These are phyloP conservation scores for Sarcophaga variegata DNA, from an alignment of 2,888 invertebrate species.

Conservation along the genomic window DNA sequence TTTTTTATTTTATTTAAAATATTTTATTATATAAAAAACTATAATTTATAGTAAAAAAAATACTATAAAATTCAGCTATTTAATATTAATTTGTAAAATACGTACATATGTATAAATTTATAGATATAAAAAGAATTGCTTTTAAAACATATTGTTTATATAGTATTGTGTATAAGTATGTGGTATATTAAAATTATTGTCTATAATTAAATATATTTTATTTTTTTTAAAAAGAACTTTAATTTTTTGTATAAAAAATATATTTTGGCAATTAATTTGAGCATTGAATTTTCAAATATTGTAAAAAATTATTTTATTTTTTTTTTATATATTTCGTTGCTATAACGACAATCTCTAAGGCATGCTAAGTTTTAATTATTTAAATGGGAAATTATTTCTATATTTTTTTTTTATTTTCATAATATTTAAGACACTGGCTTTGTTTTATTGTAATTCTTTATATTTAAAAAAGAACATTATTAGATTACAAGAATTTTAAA, in stretches of 20 bases:
- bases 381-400: not conserved
- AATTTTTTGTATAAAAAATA: constrained; percentile 37
- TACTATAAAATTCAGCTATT: constrained; percentile 48
- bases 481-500: not conserved
- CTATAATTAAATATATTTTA: constrained; percentile 8
- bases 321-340: not conserved
- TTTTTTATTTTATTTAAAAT: constrained; percentile 35
- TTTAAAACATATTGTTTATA: not conserved
- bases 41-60: constrained; percentile 12
- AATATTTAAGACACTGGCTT: constrained; percentile 63
- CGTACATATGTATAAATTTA: constrained; percentile 3
- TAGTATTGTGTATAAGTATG: not conserved
- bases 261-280: constrained; percentile 66
- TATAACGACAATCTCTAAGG: not conserved
- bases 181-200: constrained; percentile 53
- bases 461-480: not conserved
- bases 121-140: constrained; percentile 16
- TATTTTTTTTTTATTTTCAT: not conserved
- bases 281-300: constrained; percentile 57
- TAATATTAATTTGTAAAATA: constrained; percentile 12
- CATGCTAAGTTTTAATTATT: constrained; percentile 2
- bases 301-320: too few species aligned
- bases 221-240: not conserved
- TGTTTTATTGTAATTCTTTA: constrained; percentile 3
- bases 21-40: constrained; percentile 14